Base-by-base conservation (phyloP, 2,113 vertebrate species). In the Etheostoma spectabile region DNA sequence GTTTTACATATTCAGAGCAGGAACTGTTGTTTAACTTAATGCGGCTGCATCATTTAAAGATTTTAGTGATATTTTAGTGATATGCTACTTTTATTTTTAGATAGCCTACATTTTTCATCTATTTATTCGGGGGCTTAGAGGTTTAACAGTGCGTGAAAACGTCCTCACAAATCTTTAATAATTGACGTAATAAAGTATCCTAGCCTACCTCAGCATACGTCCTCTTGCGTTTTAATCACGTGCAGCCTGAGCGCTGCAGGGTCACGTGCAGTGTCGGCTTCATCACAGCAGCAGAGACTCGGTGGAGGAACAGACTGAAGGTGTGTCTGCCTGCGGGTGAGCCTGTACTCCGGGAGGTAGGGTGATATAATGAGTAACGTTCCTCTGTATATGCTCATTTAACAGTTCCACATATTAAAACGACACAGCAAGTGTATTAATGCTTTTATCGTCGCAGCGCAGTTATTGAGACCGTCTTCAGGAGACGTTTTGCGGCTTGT, bases 301-400 rank as follows among this genome's bases (percentile, higher is more conserved):
- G 72, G 67, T 1, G 27, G 61, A 81, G 56, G 45, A 22, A 13
- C 27, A 1, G 83, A 56, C 52, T 1, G 51, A 12, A 24, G 27
- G 70, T 33, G 73, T 16, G 77, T 48, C 68, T 18, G 6, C 60
- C 61, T 53, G 78, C 76, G 1, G 53, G 19, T 46, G 57, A 79
- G 19, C 60, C 64, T 63, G 77, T 8, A 21, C 77, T 78, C 15
- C 66, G 4, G 75, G 79, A 86, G 90, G 88, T 90, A 92, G 71
- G 85, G 57, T 14, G 19, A 52, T 35, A 66, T 42, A 16, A 48
- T 0, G 11, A 3, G 33, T 24, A 5, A 0, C 1, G 30, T n/a
- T 53, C 19, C 59, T 30, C 35, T 0, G 3, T 22, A 2, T 18
- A 60, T 12, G 5, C 6, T 22, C n/a, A 0, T 8, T 24, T 42